These are phyloP conservation scores for Taeniopygia guttata DNA, from an alignment of 2,797 vertebrate species.

Conservation along the genomic window DNA sequence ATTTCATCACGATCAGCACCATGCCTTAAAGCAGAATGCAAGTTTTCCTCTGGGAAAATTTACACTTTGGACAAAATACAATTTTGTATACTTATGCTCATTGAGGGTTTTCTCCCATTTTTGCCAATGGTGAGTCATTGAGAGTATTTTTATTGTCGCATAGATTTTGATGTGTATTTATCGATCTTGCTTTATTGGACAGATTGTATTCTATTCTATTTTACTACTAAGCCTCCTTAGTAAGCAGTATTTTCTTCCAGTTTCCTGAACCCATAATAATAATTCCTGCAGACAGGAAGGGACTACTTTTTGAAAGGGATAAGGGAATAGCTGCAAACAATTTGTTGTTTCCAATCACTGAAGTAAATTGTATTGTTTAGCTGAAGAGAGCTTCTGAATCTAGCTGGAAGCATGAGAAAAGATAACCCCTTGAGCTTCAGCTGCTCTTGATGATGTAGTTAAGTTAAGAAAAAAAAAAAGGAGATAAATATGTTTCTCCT, in stretches of 20 bases:
- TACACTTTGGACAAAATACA: not conserved
- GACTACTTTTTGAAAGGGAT: not conserved
- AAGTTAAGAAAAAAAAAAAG: not conserved
- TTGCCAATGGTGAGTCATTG: not conserved
- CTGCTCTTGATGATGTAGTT: not conserved
- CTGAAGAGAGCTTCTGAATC: not conserved
- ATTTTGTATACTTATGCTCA: not conserved
- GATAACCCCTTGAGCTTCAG: not conserved
- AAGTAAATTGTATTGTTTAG: not conserved
- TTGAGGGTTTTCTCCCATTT: not conserved
- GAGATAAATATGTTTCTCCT: not conserved
- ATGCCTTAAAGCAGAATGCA: not conserved
- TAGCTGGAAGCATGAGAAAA: not conserved
- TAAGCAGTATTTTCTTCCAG: not conserved
- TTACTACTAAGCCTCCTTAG: not conserved
- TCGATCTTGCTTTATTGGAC: not conserved
- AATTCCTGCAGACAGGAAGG: not conserved
- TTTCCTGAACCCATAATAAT: not conserved
- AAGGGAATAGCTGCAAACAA: not conserved
- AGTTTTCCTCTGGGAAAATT: not conserved
- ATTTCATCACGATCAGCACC: not conserved
- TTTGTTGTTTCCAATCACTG: not conserved
- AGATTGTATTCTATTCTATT: not conserved
- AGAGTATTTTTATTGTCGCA: not conserved
- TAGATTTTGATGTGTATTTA: not conserved